Percentiles rank a stretch among this genome's conserved stretches.
phyloP scores from a whole-genome alignment of 2,888 invertebrate species.

The Sialis fuliginosa region DNA sequence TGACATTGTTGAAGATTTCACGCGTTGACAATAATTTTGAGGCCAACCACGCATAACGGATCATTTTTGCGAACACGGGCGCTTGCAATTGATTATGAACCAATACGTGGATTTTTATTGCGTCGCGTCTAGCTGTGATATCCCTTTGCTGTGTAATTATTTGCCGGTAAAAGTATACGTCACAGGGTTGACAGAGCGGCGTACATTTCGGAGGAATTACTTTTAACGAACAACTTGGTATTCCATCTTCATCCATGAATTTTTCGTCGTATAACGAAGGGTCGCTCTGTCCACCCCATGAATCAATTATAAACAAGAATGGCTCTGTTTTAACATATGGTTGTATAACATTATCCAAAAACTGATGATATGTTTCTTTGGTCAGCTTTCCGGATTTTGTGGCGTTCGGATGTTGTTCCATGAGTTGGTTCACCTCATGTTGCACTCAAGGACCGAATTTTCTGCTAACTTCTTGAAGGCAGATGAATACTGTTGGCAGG shows the following conservation, averaged over 20 bases:
- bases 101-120: slow-evolving; percentile 11
- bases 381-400: slow-evolving; percentile 12
- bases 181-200: slow-evolving; percentile 9
- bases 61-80: slow-evolving; percentile 9
- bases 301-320: slow-evolving; percentile 10
- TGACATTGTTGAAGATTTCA: slow-evolving; percentile 9
- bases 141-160: slow-evolving; percentile 8
- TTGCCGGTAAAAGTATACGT: slow-evolving; percentile 11
- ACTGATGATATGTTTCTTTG: slow-evolving; percentile 6
- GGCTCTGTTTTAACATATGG: slow-evolving; percentile 9
- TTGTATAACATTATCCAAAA: slow-evolving; percentile 8
- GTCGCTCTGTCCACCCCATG: slow-evolving; percentile 10
- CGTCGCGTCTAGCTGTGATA: slow-evolving; percentile 10
- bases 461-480: slow-evolving; percentile 9
- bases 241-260: slow-evolving; percentile 7
- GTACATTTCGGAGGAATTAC: slow-evolving; percentile 12
- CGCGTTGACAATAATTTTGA: slow-evolving; percentile 7
- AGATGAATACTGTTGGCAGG: slow-evolving; percentile 10
- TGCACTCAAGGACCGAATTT: slow-evolving; percentile 8
- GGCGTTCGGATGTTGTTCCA: slow-evolving; percentile 7
- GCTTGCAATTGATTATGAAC: slow-evolving; percentile 9
- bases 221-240: slow-evolving; percentile 9
- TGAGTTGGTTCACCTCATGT: slow-evolving; percentile 7
- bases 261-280: slow-evolving; percentile 9
- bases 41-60: slow-evolving; percentile 11